Evolutionary conservation across 2,113 vertebrate genomes (phyloP).

Genomic region (Tragulus kanchil): DNA sequence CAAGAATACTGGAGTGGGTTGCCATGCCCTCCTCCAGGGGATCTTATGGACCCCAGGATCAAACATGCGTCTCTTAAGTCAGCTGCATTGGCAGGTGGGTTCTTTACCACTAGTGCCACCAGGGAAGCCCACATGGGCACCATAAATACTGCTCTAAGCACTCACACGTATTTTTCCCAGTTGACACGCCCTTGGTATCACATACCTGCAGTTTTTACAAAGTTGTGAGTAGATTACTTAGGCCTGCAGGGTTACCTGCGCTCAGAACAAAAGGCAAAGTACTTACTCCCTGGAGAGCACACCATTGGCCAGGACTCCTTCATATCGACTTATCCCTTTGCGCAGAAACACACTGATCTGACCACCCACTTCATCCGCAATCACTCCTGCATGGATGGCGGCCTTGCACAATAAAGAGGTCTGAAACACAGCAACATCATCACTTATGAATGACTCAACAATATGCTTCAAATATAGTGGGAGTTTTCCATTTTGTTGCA

Average conservation of each 20-base stretch:
- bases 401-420: slow-evolving; percentile 94
- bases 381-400: slow-evolving; percentile 92
- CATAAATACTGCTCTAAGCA: not conserved
- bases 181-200: not conserved
- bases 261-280: not conserved
- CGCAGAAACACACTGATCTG: slow-evolving; percentile 89
- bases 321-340: slow-evolving; percentile 90
- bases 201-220: not conserved
- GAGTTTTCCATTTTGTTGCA: not conserved
- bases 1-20: not conserved
- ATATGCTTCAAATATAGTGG: not conserved
- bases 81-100: not conserved
- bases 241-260: rapidly evolving
- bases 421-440: slow-evolving; percentile 85
- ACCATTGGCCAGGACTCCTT: slow-evolving; percentile 89
- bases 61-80: not conserved
- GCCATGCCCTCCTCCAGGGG: not conserved
- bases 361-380: slow-evolving; percentile 91
- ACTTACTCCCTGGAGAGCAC: slow-evolving; percentile 92
- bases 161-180: not conserved
- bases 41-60: not conserved
- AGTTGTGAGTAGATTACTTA: not conserved
- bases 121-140: not conserved
- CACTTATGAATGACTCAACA: not conserved
- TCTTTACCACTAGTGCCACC: not conserved